Evolutionary conservation across 2,888 invertebrate genomes (phyloP).

Genomic region (Apamea crenata): DNA sequence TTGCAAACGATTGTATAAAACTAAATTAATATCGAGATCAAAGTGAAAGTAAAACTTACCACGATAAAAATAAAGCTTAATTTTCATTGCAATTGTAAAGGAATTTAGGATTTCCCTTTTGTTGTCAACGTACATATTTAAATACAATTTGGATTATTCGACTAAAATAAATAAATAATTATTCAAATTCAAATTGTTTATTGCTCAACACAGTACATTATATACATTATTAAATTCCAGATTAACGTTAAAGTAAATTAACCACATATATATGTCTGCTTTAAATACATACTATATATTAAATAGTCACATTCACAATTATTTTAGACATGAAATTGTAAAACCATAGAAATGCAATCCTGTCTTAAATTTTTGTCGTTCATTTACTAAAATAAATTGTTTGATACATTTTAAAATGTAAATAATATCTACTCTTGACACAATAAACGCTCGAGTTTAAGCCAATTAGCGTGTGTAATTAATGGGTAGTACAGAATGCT

Average conservation of each 20-base stretch:
- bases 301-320: not conserved
- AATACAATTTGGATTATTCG: no score
- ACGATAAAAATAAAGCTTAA: no score
- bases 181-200: no score
- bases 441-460: conserved; percentile 22
- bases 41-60: no score
- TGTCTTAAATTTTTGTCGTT: not conserved
- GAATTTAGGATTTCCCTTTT: not conserved
- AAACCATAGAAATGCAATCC: not conserved
- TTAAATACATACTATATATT: not conserved
- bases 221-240: not conserved
- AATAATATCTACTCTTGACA: conserved; percentile 1
- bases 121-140: not conserved
- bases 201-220: no score
- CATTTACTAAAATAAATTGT: conserved; percentile 19
- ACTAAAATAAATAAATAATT: not conserved
- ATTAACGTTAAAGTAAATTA: not conserved
- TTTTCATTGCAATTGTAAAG: not conserved
- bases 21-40: no score
- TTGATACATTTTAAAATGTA: not conserved
- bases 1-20: no score
- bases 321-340: not conserved
- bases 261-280: not conserved
- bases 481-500: not conserved
- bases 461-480: conserved; percentile 28